Evolutionary conservation across 1,140 invertebrate genomes (phyloP).

Genomic region (Lordiphosa mommai): DNA sequence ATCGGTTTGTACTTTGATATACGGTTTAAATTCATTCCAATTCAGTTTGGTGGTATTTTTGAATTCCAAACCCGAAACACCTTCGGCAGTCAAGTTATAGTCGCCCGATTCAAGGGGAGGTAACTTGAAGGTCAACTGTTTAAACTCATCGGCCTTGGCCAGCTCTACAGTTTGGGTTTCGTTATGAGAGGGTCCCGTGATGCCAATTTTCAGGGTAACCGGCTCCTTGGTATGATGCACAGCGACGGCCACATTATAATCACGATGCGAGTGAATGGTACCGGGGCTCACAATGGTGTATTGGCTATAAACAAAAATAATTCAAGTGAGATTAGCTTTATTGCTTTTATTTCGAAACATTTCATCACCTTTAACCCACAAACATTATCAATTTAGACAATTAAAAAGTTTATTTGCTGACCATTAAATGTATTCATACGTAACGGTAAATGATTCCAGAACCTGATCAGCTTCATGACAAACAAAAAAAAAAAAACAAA

Average conservation of each 20-base stretch:
- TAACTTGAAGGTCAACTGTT: slow-evolving; percentile 86
- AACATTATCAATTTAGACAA: slow-evolving; percentile 3
- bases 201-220: slow-evolving; percentile 85
- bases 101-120: slow-evolving; percentile 88
- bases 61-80: slow-evolving; percentile 90
- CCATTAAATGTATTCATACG: neutral
- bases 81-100: slow-evolving; percentile 88
- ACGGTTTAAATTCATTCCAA: slow-evolving; percentile 86
- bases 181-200: slow-evolving; percentile 86
- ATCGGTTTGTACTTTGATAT: slow-evolving; percentile 94
- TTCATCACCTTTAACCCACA: slow-evolving; percentile 13
- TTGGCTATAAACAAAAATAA: slow-evolving; percentile 45
- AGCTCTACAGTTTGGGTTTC: slow-evolving; percentile 85
- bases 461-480: slow-evolving; percentile 32
- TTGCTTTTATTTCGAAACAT: neutral
- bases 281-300: slow-evolving; percentile 92
- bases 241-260: slow-evolving; percentile 90
- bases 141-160: slow-evolving; percentile 84
- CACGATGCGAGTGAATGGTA: slow-evolving; percentile 88
- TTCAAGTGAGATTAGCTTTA: neutral
- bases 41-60: slow-evolving; percentile 96
- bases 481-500: slow-evolving; percentile 15
- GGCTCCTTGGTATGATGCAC: slow-evolving; percentile 83
- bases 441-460: slow-evolving; percentile 42
- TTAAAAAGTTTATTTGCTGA: too few relatives aligned